Base-by-base conservation (phyloP, 2,797 vertebrate species). In the Diplodus sargus region DNA sequence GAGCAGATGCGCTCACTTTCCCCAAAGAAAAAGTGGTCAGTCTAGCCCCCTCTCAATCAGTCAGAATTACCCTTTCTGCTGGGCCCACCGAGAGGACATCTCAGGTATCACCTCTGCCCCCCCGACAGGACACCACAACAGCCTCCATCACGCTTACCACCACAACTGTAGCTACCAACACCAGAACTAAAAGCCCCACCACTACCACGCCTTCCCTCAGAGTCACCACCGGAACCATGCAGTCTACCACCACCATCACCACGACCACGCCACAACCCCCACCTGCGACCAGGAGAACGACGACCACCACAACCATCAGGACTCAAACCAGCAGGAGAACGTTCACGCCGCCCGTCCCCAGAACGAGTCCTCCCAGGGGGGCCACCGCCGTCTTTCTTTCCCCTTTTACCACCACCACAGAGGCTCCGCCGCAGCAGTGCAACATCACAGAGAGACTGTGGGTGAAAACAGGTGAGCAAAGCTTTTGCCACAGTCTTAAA, bases 391-490 rank as follows among this genome's bases (percentile, higher is more conserved):
- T 95, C 58, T 93, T 94, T 9, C 9, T 95, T 61, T 95, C 95
- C 4, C 79, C 95, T 69, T 95, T 95, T 39, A 96, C 94, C 65
- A 95, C 96, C 76, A 96, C 95, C 81, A 97, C 95, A n/a, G 94
- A 95, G 86, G 88, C 90, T 39, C 95, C 96, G 45, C 91, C 90
- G 28, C 93, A 96, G 80, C 96, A 96, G 78, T 99, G 98, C 91
- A 97, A 96, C 70, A 96, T 98, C 86, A 98, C 98, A 54, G 93
- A 96, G 78, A 95, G 94, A 89, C 89, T 98, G 74, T 96, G 98
- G 96, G 92, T 99, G 74, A 99, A 96, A 95, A 98, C 97, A 95
- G 97, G 98, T 99, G 92, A 5, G 61, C 10, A 52, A 39, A 2
- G 4, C 4, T 48, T 71, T 64, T 64, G 16, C 4, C 6, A 39